Percentiles rank a stretch among this genome's conserved stretches.
These are phyloP conservation scores for Onthophagus sagittarius DNA, from an alignment of 2,888 invertebrate species.

Conservation along the genomic window DNA sequence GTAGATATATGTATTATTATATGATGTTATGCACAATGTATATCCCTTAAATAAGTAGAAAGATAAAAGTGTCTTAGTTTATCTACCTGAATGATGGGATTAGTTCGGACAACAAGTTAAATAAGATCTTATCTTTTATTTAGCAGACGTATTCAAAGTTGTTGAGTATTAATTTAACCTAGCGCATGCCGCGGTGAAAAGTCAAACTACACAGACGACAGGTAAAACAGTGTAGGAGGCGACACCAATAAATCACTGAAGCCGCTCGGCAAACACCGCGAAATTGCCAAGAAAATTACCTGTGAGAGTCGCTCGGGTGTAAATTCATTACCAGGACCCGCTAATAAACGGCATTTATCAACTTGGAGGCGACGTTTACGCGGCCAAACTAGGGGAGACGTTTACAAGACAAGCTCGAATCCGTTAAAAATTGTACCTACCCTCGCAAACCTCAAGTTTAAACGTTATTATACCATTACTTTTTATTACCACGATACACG, in stretches of 20 bases:
- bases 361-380: slow-evolving; percentile 3
- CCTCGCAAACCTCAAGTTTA: not conserved
- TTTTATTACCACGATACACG: not conserved
- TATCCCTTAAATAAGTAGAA: no score
- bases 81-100: no score
- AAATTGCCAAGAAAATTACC: slow-evolving; percentile 49
- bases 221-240: slow-evolving; percentile 18
- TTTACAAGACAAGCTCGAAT: not conserved
- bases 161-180: not conserved
- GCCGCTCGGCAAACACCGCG: slow-evolving; percentile 44
- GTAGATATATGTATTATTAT: no score
- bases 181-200: not conserved
- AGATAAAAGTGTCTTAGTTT: no score
- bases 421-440: not conserved
- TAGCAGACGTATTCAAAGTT: not conserved
- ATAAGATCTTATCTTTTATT: not conserved
- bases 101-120: no score
- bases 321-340: slow-evolving; percentile 44
- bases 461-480: not conserved
- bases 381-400: not conserved
- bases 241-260: slow-evolving; percentile 37
- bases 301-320: slow-evolving; percentile 36
- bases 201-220: slow-evolving; percentile 12
- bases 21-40: no score
- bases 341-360: slow-evolving; percentile 45